A percentile compares a stretch with the other conserved stretches of the same genome.
Conservation (phyloP, 92 coral and sea anemone species). For the Bergia sp. region DNA sequence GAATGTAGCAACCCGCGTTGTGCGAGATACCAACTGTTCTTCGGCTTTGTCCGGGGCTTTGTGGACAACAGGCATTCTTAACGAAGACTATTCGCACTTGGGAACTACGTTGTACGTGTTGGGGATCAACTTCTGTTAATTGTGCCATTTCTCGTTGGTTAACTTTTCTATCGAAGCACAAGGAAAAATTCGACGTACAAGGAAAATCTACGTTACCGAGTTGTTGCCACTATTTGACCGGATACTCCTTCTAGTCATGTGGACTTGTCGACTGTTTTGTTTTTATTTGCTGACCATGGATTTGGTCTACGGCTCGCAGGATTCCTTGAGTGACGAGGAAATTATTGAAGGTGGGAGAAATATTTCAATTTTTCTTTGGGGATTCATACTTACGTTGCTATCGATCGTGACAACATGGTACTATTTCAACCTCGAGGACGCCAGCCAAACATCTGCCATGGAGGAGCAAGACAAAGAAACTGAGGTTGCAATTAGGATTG, state of each 20-base stretch:
- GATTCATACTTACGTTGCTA: slow-evolving; percentile 66
- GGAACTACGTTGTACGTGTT: background rate
- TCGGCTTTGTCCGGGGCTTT: background rate
- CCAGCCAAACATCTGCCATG: slow-evolving; percentile 52
- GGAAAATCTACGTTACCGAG: background rate
- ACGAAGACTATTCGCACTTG: slow-evolving; percentile 17
- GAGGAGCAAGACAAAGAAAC: slow-evolving; percentile 67
- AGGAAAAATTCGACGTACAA: background rate
- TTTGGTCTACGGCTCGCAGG: background rate
- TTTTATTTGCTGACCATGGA: background rate
- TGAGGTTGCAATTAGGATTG: slow-evolving; percentile 70
- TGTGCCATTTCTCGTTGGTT: background rate
- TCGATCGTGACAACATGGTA: slow-evolving; percentile 79
- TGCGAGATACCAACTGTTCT: slow-evolving; percentile 9
- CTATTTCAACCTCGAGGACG: slow-evolving; percentile 74
- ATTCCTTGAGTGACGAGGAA: slow-evolving; percentile 32
- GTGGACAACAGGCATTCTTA: slow-evolving; percentile 35
- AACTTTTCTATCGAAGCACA: background rate
- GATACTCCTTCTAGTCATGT: slow-evolving; percentile 1
- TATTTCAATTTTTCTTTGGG: slow-evolving; percentile 80
- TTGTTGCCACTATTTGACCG: background rate
- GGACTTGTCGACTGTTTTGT: background rate
- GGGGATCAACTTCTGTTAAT: background rate
- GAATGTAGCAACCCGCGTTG: background rate
- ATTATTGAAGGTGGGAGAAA: slow-evolving; percentile 58